Conservation (phyloP, 2,888 invertebrate species). For the Coecobrya sp. region DNA sequence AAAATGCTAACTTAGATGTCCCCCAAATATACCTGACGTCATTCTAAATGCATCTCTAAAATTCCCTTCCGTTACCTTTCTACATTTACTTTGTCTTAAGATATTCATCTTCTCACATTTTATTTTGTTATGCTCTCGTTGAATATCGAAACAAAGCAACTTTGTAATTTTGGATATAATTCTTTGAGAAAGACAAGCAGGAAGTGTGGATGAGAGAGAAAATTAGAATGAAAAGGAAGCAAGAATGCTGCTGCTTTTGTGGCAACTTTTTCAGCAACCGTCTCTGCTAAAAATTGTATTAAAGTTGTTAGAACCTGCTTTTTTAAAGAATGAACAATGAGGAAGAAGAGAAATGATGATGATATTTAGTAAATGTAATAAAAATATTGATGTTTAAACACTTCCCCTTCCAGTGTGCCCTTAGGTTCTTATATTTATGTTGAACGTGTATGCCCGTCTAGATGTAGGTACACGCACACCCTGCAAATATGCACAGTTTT, state of each 20-base stretch:
- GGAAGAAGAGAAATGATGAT: background rate
- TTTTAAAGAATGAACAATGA: background rate
- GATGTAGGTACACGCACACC: background rate
- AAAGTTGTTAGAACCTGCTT: background rate
- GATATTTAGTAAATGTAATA: conserved; percentile 23
- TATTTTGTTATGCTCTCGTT: no score
- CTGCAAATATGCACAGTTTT: background rate
- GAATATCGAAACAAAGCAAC: no score
- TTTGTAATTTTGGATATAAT: no score
- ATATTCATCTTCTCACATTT: no score
- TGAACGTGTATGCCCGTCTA: no score
- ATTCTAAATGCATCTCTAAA: no score
- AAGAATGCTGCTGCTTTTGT: background rate
- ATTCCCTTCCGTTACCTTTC: no score
- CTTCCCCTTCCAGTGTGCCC: conserved; percentile 6
- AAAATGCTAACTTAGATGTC: background rate
- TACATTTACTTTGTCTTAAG: no score
- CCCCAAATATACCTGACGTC: background rate
- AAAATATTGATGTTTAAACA: conserved; percentile 14
- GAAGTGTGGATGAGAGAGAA: background rate
- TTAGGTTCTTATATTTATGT: background rate
- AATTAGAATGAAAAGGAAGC: background rate
- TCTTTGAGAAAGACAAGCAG: background rate
- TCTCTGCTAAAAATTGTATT: background rate
- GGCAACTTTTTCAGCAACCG: background rate